Conservation (phyloP, 2,797 vertebrate species). For the Sebastes diploproa region DNA sequence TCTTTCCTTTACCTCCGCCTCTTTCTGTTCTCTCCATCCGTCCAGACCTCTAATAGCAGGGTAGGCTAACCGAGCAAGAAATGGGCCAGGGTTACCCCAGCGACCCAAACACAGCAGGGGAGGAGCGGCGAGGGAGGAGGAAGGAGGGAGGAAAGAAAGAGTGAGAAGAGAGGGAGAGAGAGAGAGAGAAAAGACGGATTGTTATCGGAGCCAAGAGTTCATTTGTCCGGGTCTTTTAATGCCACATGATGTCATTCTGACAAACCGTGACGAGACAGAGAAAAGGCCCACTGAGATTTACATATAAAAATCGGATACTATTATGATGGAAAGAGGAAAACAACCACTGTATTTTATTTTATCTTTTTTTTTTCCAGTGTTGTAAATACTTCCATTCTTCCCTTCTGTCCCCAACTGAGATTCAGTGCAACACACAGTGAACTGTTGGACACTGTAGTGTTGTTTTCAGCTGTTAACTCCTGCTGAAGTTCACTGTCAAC, state of each 20-base stretch:
- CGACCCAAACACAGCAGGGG: constrained; percentile 73
- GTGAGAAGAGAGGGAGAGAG: neutral
- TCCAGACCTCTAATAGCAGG: constrained; percentile 85
- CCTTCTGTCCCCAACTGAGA: constrained; percentile 4
- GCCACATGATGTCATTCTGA: constrained; percentile 56
- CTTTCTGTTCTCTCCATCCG: constrained; percentile 61
- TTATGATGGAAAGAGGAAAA: neutral
- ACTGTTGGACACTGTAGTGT: neutral
- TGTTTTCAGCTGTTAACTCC: constrained; percentile 23
- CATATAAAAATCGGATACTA: neutral
- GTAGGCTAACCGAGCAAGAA: constrained; percentile 74
- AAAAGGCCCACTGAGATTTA: neutral
- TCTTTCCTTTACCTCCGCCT: constrained; percentile 56
- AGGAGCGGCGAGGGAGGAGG: constrained; percentile 24
- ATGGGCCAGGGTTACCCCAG: constrained; percentile 77
- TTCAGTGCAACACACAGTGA: neutral
- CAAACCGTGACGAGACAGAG: constrained; percentile 29
- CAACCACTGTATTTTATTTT: neutral
- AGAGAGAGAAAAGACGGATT: constrained; percentile 49
- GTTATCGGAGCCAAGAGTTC: constrained; percentile 62
- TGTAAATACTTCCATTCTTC: neutral
- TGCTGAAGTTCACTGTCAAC: constrained; percentile 16
- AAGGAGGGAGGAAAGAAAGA: constrained; percentile 7
- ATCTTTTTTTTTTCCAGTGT: neutral
- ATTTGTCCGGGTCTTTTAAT: constrained; percentile 47